Evolutionary conservation across 2,113 vertebrate species (phyloP).

Genomic region (Perognathus longimembris): DNA sequence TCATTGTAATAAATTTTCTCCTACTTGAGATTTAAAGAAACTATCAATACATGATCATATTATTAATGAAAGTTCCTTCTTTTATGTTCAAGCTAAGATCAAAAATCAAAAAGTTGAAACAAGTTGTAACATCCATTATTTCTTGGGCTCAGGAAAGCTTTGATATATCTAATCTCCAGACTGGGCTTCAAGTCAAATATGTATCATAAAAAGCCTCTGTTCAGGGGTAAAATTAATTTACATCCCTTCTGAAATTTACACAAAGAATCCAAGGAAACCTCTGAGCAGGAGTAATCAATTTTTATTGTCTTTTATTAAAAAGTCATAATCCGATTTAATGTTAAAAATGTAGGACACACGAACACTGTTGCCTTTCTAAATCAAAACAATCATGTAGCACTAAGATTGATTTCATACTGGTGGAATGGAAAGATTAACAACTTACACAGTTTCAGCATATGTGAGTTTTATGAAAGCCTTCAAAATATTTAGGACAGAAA

Average conservation of each 20-base stretch:
- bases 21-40: slow-evolving; percentile 59
- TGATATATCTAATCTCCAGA: slow-evolving; percentile 84
- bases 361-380: slow-evolving; percentile 69
- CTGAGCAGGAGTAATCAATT: slow-evolving; percentile 83
- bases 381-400: slow-evolving; percentile 70
- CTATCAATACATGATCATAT: slow-evolving; percentile 39
- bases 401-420: slow-evolving; percentile 69
- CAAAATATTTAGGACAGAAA: slow-evolving; percentile 64
- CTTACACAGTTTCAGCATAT: slow-evolving; percentile 57
- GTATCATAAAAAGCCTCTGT: slow-evolving; percentile 81
- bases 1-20: slow-evolving; percentile 56
- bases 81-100: slow-evolving; percentile 64
- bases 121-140: slow-evolving; percentile 81
- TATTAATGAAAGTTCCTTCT: slow-evolving; percentile 61
- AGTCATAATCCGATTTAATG: slow-evolving; percentile 87
- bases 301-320: slow-evolving; percentile 89
- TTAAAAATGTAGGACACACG: slow-evolving; percentile 63
- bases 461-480: slow-evolving; percentile 64
- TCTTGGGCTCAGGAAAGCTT: slow-evolving; percentile 79
- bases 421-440: slow-evolving; percentile 67
- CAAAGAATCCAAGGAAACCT: slow-evolving; percentile 84
- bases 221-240: slow-evolving; percentile 72
- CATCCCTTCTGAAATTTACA: slow-evolving; percentile 73
- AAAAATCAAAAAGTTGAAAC: slow-evolving; percentile 66
- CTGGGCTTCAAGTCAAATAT: slow-evolving; percentile 87